Evolutionary conservation across 2,888 invertebrate genomes (phyloP).

Genomic region (Drosophila merina): DNA sequence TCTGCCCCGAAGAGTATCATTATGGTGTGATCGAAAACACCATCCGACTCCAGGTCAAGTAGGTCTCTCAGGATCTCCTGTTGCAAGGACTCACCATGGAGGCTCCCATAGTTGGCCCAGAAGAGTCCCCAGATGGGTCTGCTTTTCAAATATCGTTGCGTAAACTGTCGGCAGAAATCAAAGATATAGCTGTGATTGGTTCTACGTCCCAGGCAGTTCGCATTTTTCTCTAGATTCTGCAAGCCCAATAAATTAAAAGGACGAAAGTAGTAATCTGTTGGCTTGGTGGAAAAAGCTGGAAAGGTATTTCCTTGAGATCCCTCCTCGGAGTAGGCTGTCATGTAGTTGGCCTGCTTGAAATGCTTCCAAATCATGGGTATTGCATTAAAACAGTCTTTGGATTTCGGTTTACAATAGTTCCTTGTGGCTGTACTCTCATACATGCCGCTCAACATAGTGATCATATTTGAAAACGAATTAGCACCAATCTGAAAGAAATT

Average conservation of each 20-base stretch:
- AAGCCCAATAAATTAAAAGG: neutral
- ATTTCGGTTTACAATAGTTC: neutral
- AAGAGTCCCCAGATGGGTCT: neutral
- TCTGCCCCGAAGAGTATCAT: neutral
- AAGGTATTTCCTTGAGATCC: neutral
- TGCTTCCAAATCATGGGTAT: neutral
- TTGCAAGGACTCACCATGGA: neutral
- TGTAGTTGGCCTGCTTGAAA: neutral
- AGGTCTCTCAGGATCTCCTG: neutral
- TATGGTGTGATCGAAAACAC: neutral
- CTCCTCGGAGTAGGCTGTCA: neutral
- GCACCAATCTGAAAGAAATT: neutral
- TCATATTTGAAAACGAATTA: neutral
- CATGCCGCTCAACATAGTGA: neutral
- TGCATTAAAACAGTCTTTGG: neutral
- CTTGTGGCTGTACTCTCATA: neutral
- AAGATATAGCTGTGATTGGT: slow-evolving; percentile 1
- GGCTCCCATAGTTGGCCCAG: neutral
- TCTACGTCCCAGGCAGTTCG: neutral
- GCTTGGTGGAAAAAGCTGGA: neutral
- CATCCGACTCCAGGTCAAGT: neutral
- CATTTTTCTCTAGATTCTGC: neutral
- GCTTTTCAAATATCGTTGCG: neutral
- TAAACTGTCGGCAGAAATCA: neutral
- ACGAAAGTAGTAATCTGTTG: neutral